Conservation (phyloP, 2,113 vertebrate species). For the Hipposideros armiger region DNA sequence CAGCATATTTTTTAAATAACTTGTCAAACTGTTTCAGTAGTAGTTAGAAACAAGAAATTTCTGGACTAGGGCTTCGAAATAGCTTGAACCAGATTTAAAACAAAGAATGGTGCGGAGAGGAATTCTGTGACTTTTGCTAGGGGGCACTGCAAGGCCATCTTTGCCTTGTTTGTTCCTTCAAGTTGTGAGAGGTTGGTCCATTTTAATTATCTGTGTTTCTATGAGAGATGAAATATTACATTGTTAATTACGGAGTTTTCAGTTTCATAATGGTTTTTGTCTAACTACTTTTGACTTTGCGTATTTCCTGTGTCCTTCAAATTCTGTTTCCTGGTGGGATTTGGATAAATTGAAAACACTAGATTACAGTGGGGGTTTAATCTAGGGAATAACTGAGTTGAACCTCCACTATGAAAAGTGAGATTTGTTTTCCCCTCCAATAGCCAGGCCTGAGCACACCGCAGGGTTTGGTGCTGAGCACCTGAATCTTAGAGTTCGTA, state of each 20-base stretch:
- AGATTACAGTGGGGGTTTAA: background rate
- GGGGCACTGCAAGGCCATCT: conserved; percentile 50
- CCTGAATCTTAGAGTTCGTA: background rate
- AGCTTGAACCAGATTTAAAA: background rate
- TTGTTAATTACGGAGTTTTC: conserved; percentile 55
- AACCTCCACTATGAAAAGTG: background rate
- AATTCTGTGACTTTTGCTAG: conserved; percentile 39
- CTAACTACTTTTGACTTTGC: conserved; percentile 27
- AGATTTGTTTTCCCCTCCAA: background rate
- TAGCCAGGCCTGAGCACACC: background rate
- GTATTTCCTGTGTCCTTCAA: conserved; percentile 22
- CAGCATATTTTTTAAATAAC: background rate
- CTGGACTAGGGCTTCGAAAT: conserved; percentile 15
- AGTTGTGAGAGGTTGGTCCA: background rate
- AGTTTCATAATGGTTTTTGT: conserved; percentile 22
- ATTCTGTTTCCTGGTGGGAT: conserved; percentile 52
- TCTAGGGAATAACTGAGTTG: conserved; percentile 15
- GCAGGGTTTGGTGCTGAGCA: background rate
- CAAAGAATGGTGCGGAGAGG: background rate
- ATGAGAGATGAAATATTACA: background rate
- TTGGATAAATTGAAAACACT: conserved; percentile 47
- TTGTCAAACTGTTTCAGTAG: background rate
- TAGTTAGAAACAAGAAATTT: background rate
- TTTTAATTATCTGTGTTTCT: conserved; percentile 52
- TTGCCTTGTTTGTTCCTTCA: conserved; percentile 1